phyloP scores from a whole-genome alignment of 2,888 invertebrate genomes.

The Cremastinae sp. region DNA sequence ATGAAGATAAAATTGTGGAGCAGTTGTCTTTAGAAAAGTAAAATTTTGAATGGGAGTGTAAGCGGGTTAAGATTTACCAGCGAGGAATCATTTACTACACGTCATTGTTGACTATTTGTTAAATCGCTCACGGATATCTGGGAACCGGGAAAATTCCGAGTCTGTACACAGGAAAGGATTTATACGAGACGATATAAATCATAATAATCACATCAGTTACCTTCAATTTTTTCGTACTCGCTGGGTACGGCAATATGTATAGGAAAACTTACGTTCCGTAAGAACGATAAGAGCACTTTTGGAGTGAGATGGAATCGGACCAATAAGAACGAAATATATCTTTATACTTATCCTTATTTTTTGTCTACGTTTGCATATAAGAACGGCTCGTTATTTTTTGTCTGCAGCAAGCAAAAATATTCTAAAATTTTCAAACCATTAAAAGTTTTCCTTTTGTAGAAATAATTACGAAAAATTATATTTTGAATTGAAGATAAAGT shows the following conservation, averaged over 20 bases:
- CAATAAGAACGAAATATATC: too few species aligned
- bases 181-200: constrained; percentile 33
- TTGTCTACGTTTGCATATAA: too few species aligned
- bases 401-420: too few species aligned
- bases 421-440: too few species aligned
- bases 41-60: background rate
- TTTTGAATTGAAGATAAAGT: too few species aligned
- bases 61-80: background rate
- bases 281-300: background rate
- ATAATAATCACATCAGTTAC: background rate
- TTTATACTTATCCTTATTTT: too few species aligned
- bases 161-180: background rate
- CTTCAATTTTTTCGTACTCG: constrained; percentile 2
- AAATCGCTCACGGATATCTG: constrained; percentile 49
- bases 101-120: constrained; percentile 52
- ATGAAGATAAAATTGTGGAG: too few species aligned
- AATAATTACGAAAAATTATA: too few species aligned
- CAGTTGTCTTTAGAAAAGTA: too few species aligned
- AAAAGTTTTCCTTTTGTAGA: too few species aligned
- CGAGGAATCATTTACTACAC: constrained; percentile 28
- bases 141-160: background rate
- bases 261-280: background rate
- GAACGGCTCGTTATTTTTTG: too few species aligned
- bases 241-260: constrained; percentile 1
- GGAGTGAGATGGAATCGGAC: background rate